Evolutionary conservation across 2,113 vertebrate species (phyloP).

Genomic region (Varanus salvator): DNA sequence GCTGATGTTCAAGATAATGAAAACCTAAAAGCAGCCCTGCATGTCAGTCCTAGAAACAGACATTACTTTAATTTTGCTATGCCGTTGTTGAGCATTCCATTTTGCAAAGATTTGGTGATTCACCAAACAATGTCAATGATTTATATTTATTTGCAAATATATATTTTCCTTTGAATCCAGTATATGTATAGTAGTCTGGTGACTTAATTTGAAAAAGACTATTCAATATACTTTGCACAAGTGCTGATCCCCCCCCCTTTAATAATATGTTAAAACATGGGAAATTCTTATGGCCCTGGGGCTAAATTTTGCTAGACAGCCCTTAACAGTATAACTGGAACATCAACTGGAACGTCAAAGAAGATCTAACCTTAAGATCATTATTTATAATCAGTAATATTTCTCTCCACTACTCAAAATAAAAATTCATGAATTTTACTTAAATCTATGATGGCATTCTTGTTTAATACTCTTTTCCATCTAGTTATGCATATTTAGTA

Average conservation of each 20-base stretch:
- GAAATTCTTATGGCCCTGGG: not conserved
- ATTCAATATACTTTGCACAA: not conserved
- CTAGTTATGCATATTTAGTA: not conserved
- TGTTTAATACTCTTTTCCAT: not conserved
- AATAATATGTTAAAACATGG: conserved; percentile 5
- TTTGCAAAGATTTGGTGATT: not conserved
- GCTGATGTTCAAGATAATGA: not conserved
- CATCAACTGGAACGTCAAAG: not conserved
- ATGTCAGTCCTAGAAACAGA: not conserved
- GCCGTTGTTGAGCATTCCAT: not conserved
- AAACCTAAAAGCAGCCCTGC: not conserved
- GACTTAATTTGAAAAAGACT: not conserved
- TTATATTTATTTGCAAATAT: not conserved
- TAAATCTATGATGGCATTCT: not conserved
- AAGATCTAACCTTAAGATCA: not conserved
- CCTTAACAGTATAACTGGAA: not conserved
- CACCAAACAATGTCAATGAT: not conserved
- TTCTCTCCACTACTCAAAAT: not conserved
- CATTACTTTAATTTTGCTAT: not conserved
- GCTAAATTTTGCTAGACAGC: not conserved
- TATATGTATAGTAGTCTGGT: not conserved
- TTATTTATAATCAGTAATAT: conserved; percentile 5
- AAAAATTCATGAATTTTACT: not conserved
- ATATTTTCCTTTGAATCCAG: not conserved
- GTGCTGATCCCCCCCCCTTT: not conserved